These are phyloP conservation scores for Cheilosia scutellata DNA, from an alignment of 2,888 invertebrate genomes.

Conservation along the genomic window DNA sequence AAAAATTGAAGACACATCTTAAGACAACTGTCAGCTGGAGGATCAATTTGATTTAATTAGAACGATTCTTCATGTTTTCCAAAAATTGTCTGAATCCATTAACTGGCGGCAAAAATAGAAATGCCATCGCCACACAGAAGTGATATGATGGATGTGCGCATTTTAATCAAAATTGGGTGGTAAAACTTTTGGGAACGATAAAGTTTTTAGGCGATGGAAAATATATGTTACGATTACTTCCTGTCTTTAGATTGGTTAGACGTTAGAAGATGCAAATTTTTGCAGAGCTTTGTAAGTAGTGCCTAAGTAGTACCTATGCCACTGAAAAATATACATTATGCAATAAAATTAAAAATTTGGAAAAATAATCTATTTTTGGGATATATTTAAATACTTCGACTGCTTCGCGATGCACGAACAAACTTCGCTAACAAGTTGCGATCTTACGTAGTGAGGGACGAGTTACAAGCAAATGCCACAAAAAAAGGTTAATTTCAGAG, in stretches of 20 bases:
- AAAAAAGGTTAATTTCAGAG: too few species aligned
- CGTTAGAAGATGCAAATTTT: not conserved
- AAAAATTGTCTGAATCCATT: slow-evolving; percentile 7
- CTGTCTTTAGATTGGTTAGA: not conserved
- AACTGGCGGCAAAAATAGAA: slow-evolving; percentile 1
- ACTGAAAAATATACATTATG: too few species aligned
- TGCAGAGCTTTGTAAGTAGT: too few species aligned
- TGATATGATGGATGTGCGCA: slow-evolving; percentile 34
- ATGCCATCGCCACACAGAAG: not conserved
- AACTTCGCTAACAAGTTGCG: too few species aligned
- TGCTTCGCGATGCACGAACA: too few species aligned
- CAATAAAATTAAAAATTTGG: too few species aligned
- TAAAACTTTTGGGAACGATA: not conserved
- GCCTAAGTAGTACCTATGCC: too few species aligned
- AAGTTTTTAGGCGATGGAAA: not conserved
- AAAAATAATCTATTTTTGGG: too few species aligned
- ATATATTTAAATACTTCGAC: too few species aligned
- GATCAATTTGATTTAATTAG: slow-evolving; percentile 54
- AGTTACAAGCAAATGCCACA: too few species aligned
- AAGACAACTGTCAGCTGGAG: slow-evolving; percentile 7
- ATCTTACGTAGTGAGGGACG: too few species aligned
- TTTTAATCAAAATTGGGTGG: not conserved
- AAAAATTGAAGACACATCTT: not conserved
- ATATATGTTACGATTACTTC: too few species aligned
- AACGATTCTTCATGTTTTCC: slow-evolving; percentile 11